phyloP scores from a whole-genome alignment of 2,888 invertebrate species.

The Exephanes ischioxanthus region DNA sequence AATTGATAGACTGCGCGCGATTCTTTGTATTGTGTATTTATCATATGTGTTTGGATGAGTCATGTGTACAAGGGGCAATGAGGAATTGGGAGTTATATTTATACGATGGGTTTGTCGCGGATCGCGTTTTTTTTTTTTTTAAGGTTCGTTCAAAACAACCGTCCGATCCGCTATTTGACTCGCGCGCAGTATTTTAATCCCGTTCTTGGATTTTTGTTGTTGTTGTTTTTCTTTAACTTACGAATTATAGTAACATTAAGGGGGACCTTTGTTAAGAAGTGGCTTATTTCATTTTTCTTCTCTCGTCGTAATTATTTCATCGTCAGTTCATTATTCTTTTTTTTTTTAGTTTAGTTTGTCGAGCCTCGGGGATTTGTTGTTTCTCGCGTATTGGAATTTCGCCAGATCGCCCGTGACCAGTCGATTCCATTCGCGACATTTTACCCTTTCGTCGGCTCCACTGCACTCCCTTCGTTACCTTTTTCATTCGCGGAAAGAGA shows the following conservation, averaged over 20 bases:
- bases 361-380: conserved; percentile 72
- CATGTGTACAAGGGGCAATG: conserved; percentile 56
- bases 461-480: conserved; percentile 77
- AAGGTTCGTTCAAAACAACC: conserved; percentile 21
- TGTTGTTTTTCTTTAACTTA: conserved; percentile 43
- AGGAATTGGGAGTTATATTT: conserved; percentile 54
- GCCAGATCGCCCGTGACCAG: conserved; percentile 66
- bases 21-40: conserved; percentile 64
- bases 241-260: conserved; percentile 76
- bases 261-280: conserved; percentile 78
- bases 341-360: conserved; percentile 74
- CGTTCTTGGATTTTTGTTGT: conserved; percentile 34
- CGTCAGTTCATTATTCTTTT: conserved; percentile 58
- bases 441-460: conserved; percentile 70
- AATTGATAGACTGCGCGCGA: conserved; percentile 82
- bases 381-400: conserved; percentile 18
- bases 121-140: conserved; percentile 37
- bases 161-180: conserved; percentile 24
- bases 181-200: conserved; percentile 63
- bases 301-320: conserved; percentile 36
- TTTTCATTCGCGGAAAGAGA: conserved; percentile 67
- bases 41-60: conserved; percentile 39
- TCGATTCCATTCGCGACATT: conserved; percentile 66
- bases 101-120: conserved; percentile 47
- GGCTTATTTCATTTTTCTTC: conserved; percentile 66